These are phyloP conservation scores for Scophthalmus maximus DNA, from an alignment of 2,113 vertebrate species.

Conservation along the genomic window DNA sequence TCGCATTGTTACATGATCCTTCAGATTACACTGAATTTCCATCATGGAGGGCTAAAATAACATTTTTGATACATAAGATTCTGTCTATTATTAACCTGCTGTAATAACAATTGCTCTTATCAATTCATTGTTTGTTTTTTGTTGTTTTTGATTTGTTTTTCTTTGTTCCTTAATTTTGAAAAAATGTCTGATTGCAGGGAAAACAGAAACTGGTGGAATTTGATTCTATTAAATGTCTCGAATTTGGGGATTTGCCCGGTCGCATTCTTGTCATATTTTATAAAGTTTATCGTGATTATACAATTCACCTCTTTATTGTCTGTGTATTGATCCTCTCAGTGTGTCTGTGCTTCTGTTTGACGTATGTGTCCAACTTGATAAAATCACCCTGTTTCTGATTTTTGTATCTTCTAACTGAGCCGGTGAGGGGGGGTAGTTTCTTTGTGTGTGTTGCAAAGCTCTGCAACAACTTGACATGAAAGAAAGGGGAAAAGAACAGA, in stretches of 20 bases:
- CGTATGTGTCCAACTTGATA: conserved; percentile 10
- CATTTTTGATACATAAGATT: too few relatives aligned
- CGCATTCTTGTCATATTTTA: not conserved
- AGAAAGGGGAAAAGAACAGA: not conserved
- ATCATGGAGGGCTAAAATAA: not conserved
- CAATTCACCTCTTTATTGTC: too few relatives aligned
- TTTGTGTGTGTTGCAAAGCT: not conserved
- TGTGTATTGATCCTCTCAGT: not conserved
- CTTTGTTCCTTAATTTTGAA: not conserved
- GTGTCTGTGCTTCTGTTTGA: not conserved
- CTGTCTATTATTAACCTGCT: too few relatives aligned
- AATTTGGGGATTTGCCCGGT: not conserved
- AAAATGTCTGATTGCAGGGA: not conserved
- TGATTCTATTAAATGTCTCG: not conserved
- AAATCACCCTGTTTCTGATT: not conserved
- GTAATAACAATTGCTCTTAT: too few relatives aligned
- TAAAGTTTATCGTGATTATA: conserved; percentile 4
- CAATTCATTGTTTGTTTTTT: not conserved
- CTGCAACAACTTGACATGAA: conserved; percentile 4
- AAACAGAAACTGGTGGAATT: not conserved
- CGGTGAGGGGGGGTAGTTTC: too few relatives aligned
- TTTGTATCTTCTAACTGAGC: not conserved
- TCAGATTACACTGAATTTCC: not conserved
- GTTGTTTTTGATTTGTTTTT: not conserved
- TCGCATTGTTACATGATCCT: too few relatives aligned